A percentile compares a stretch with the other conserved stretches of the same genome.
phyloP scores from a whole-genome alignment of 1,140 invertebrate genomes.

The Brachionus calyciflorus region DNA sequence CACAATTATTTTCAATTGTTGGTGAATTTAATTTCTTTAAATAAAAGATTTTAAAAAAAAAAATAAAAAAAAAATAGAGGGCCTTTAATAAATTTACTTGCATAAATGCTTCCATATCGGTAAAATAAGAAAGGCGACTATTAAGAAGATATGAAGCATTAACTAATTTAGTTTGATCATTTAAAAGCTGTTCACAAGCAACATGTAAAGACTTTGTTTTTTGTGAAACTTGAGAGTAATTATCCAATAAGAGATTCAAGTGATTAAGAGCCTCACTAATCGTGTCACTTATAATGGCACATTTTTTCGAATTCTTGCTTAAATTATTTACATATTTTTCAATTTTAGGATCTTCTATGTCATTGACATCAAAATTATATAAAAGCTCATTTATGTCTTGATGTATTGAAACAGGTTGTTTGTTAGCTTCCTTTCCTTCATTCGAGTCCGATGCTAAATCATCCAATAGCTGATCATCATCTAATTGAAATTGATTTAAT shows the following conservation, averaged over 20 bases:
- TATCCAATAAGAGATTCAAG: neutral
- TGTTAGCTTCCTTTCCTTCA: neutral
- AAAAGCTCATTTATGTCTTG: conserved; percentile 20
- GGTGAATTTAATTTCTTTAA: conserved; percentile 24
- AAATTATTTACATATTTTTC: conserved; percentile 30
- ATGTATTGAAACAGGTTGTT: neutral
- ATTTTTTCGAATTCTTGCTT: conserved; percentile 34
- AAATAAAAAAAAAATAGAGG: no score
- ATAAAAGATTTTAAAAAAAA: neutral
- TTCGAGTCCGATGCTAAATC: no score
- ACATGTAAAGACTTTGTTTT: conserved; percentile 39
- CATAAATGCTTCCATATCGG: conserved; percentile 26
- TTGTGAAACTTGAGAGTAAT: conserved; percentile 38
- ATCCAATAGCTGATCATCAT: no score
- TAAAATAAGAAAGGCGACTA: conserved; percentile 42
- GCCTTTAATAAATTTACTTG: neutral
- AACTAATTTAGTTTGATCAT: conserved; percentile 25
- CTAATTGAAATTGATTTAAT: conserved; percentile 30
- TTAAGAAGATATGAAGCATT: conserved; percentile 18
- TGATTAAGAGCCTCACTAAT: conserved; percentile 6
- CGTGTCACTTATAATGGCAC: neutral
- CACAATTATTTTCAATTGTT: conserved; percentile 17
- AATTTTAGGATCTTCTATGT: conserved; percentile 19
- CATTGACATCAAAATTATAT: conserved; percentile 37
- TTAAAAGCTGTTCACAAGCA: conserved; percentile 44